Percentiles rank a stretch among this genome's conserved stretches.
phyloP scores from a whole-genome alignment of 2,113 vertebrate species.

The Vicugna pacos region DNA sequence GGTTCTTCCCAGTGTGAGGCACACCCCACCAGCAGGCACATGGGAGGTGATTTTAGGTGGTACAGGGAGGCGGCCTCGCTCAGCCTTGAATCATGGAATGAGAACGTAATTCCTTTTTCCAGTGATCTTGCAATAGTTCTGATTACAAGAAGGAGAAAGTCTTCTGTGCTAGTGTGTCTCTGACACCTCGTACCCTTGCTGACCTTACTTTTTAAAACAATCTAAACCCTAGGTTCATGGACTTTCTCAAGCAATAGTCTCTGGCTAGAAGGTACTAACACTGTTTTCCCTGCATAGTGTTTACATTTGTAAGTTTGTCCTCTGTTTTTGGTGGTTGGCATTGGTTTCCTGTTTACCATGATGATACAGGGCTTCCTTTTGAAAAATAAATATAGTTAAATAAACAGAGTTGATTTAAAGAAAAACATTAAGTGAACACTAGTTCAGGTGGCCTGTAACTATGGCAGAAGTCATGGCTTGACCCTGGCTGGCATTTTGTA shows the following conservation, averaged over 20 bases:
- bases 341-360: constrained; percentile 58
- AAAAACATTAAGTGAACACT: background rate
- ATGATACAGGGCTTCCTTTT: constrained; percentile 43
- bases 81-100: background rate
- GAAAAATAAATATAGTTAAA: constrained; percentile 58
- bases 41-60: background rate
- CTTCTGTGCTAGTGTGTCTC: background rate
- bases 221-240: background rate
- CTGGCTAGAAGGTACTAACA: background rate
- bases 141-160: background rate
- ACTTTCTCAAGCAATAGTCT: background rate
- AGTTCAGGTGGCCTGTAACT: background rate
- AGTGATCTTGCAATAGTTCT: background rate
- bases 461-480: background rate
- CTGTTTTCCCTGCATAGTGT: constrained; percentile 23
- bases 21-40: background rate
- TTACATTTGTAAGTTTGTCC: constrained; percentile 54
- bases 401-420: constrained; percentile 41
- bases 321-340: constrained; percentile 46
- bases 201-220: background rate
- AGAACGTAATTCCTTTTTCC: background rate
- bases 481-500: background rate
- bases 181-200: background rate
- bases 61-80: background rate
- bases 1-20: background rate